phyloP scores from a whole-genome alignment of 2,113 vertebrate species.

The Litocranius walleri region DNA sequence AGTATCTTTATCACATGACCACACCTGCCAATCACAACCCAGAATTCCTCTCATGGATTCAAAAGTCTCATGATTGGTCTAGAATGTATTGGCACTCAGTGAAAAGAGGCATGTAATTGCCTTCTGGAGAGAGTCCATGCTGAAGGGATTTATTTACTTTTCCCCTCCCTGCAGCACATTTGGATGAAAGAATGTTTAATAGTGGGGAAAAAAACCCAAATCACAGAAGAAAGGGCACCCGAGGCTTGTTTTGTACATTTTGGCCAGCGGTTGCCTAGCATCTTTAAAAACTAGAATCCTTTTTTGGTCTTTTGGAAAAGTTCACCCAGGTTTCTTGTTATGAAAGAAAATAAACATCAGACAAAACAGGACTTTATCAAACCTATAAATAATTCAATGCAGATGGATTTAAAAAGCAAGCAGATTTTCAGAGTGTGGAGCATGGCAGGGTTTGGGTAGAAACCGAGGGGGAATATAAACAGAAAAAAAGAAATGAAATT shows the following conservation, averaged over 20 bases:
- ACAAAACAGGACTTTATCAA: conserved; percentile 80
- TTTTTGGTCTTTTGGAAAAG: conserved; percentile 76
- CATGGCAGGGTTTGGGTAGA: conserved; percentile 63
- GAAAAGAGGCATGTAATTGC: background rate
- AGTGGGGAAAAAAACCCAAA: background rate
- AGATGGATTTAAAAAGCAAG: conserved; percentile 79
- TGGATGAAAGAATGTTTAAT: conserved; percentile 59
- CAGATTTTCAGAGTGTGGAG: conserved; percentile 67
- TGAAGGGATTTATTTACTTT: conserved; percentile 30
- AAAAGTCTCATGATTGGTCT: background rate
- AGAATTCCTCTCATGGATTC: background rate
- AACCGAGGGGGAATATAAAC: conserved; percentile 67
- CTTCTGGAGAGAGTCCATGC: background rate
- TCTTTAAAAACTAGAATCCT: conserved; percentile 76
- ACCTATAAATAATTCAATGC: conserved; percentile 84
- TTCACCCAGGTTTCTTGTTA: conserved; percentile 80
- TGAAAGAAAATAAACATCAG: conserved; percentile 84
- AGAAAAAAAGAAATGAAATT: conserved; percentile 48
- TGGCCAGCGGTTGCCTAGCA: conserved; percentile 69
- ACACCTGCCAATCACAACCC: background rate
- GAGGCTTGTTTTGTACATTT: conserved; percentile 79
- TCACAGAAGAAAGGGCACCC: conserved; percentile 55
- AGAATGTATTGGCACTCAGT: background rate
- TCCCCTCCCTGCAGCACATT: background rate
- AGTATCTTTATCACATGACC: background rate